Evolutionary conservation across 2,888 invertebrate species (phyloP).

Genomic region (Cantharis lateralis): DNA sequence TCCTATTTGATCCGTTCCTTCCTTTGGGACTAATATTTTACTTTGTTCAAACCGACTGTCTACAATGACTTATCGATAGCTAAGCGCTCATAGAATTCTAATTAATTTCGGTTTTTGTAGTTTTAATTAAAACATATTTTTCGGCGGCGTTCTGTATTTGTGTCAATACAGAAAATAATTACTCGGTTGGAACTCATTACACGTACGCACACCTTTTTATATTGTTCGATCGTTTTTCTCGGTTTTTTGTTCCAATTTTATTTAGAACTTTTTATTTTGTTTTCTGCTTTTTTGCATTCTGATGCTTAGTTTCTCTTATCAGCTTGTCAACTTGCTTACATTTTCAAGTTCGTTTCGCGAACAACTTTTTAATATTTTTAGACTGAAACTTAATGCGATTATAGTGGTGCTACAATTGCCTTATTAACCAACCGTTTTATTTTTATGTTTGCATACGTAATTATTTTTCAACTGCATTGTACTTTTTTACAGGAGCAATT

Average conservation of each 20-base stretch:
- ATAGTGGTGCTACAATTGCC: too few relatives aligned
- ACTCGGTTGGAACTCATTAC: neutral
- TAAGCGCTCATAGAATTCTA: neutral
- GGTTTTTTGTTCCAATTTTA: neutral
- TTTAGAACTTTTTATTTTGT: neutral
- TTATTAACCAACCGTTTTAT: too few relatives aligned
- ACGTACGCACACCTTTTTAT: neutral
- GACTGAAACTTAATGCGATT: too few relatives aligned
- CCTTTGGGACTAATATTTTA: constrained; percentile 28
- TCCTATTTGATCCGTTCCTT: constrained; percentile 16
- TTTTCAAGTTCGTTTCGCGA: neutral
- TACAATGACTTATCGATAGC: constrained; percentile 20
- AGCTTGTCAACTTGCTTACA: neutral
- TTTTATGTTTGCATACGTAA: too few relatives aligned
- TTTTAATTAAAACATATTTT: neutral
- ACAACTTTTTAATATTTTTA: neutral
- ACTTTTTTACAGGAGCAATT: too few relatives aligned
- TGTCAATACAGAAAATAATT: neutral
- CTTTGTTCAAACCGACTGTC: constrained; percentile 23
- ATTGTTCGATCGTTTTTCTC: neutral
- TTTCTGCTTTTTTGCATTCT: neutral
- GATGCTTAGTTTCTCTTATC: neutral
- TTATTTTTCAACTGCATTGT: too few relatives aligned
- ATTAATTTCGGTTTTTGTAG: constrained; percentile 5
- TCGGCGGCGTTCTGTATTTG: neutral